Conservation (phyloP, 2,888 invertebrate genomes). For the Euproctis similis region DNA sequence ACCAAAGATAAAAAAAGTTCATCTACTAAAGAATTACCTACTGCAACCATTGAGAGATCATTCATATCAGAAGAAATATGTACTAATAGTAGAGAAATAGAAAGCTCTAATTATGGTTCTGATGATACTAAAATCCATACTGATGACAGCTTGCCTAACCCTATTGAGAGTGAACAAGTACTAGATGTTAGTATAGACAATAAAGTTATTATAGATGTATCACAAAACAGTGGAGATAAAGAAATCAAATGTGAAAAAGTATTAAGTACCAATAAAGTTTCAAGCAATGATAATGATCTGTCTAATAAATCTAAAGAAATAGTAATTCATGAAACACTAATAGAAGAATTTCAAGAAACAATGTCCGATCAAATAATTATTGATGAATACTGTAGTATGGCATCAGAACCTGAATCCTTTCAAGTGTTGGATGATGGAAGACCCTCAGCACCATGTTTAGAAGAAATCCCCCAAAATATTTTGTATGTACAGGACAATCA, state of each 20-base stretch:
- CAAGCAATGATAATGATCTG: conserved; percentile 26
- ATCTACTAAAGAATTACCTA: conserved; percentile 5
- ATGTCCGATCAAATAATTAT: conserved; percentile 16
- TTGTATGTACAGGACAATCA: conserved; percentile 9
- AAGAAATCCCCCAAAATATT: conserved; percentile 20
- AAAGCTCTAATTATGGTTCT: not conserved
- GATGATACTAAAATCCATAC: not conserved
- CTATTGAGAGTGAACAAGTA: conserved; percentile 7
- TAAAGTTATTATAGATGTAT: conserved; percentile 4
- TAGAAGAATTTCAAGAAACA: conserved; percentile 19
- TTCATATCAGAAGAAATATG: conserved; percentile 8
- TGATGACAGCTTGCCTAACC: conserved; percentile 4
- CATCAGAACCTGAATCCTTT: too few species aligned
- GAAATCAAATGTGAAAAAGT: not conserved
- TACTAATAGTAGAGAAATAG: not conserved
- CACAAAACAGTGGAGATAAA: not conserved
- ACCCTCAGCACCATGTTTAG: conserved; percentile 56
- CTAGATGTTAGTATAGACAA: conserved; percentile 2
- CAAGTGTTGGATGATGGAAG: conserved; percentile 10
- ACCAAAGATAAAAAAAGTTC: conserved; percentile 33
- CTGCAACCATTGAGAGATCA: conserved; percentile 4
- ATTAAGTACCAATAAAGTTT: not conserved
- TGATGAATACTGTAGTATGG: too few species aligned
- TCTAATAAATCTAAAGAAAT: conserved; percentile 29
- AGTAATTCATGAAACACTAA: conserved; percentile 19